Evolutionary conservation across 2,797 vertebrate genomes (phyloP).

Genomic region (Jordanella pulchra): DNA sequence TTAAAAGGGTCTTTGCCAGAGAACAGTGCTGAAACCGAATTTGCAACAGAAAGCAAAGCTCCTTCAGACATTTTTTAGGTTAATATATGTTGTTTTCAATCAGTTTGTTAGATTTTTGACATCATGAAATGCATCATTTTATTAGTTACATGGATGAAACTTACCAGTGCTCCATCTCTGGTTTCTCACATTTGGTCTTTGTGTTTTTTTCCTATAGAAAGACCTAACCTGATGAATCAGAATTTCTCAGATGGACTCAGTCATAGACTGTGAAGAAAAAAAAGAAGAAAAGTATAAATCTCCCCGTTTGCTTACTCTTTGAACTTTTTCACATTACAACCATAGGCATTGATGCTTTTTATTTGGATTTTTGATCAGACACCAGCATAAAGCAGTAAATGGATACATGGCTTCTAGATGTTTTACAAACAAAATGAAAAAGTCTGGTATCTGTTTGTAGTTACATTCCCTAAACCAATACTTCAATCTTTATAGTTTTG

Average conservation of each 20-base stretch:
- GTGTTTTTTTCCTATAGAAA: constrained; percentile 11
- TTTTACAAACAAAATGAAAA: neutral
- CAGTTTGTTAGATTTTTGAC: neutral
- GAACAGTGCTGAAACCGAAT: neutral
- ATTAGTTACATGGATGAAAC: constrained; percentile 24
- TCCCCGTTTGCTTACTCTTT: neutral
- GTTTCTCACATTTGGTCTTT: constrained; percentile 6
- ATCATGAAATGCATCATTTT: neutral
- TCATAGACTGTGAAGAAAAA: constrained; percentile 30
- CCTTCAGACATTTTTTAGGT: neutral
- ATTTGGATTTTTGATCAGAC: neutral
- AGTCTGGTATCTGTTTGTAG: neutral
- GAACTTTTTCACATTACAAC: neutral
- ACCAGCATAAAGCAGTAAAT: neutral
- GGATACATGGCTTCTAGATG: neutral
- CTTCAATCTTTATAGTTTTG: neutral
- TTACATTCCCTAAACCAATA: neutral
- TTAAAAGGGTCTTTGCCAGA: neutral
- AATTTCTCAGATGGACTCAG: constrained; percentile 3
- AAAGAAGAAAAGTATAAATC: constrained; percentile 2
- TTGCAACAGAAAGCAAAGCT: neutral
- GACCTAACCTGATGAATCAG: constrained; percentile 13
- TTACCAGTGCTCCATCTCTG: constrained; percentile 29
- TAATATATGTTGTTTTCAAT: neutral
- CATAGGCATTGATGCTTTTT: neutral